Evolutionary conservation across 2,888 invertebrate species (phyloP).

Genomic region (Eupithecia dodoneata): DNA sequence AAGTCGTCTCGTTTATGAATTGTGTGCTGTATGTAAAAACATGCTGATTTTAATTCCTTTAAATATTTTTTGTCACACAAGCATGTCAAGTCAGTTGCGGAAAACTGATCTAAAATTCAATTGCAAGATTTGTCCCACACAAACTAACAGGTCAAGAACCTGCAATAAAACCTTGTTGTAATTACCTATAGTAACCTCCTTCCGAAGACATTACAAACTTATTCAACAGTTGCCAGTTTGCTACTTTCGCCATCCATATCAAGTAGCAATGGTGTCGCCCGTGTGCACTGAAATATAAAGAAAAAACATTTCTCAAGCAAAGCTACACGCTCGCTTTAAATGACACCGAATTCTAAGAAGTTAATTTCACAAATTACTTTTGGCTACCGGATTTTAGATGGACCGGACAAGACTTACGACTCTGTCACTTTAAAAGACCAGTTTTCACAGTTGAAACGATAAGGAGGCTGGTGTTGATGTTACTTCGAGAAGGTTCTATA

Average conservation of each 20-base stretch:
- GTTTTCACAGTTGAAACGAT: background rate
- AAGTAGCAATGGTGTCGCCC: background rate
- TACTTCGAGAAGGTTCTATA: slow-evolving; percentile 62
- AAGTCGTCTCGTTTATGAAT: no score
- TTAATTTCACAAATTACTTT: slow-evolving; percentile 85
- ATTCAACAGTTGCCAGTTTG: background rate
- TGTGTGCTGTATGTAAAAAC: no score
- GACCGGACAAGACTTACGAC: slow-evolving; percentile 62
- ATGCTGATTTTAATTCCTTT: no score
- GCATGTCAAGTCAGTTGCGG: no score
- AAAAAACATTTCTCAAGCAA: slow-evolving; percentile 34
- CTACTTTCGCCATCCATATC: background rate
- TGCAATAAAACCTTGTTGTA: no score
- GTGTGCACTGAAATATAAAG: slow-evolving; percentile 8
- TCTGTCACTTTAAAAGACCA: slow-evolving; percentile 53
- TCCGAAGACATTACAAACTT: background rate
- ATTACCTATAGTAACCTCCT: background rate
- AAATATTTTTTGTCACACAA: no score
- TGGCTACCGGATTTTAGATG: slow-evolving; percentile 80
- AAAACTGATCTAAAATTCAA: no score
- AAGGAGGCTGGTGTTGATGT: background rate
- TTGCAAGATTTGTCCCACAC: no score
- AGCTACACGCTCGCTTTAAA: slow-evolving; percentile 64
- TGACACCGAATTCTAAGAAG: slow-evolving; percentile 81
- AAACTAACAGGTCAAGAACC: no score